Conservation (phyloP, 2,797 vertebrate genomes). For the Sebastes taczanowskii region DNA sequence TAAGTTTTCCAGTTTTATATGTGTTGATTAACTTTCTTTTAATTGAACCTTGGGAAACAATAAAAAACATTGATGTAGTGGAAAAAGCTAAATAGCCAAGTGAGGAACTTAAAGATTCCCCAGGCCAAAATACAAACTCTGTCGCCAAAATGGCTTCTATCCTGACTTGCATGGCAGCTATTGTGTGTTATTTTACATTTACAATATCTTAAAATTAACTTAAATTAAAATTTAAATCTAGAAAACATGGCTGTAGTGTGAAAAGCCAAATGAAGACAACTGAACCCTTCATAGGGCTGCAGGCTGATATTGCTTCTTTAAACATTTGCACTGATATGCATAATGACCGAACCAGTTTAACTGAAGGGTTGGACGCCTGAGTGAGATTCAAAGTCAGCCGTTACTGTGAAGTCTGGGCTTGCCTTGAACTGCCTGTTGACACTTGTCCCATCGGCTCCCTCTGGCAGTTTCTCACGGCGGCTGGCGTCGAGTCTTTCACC, state of each 20-base stretch:
- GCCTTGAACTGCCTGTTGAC: slow-evolving; percentile 40
- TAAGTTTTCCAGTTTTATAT: background rate
- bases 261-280: background rate
- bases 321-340: background rate
- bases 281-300: background rate
- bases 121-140: background rate
- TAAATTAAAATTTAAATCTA: background rate
- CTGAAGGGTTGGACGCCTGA: background rate
- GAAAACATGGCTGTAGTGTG: background rate
- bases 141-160: background rate
- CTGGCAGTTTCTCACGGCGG: slow-evolving; percentile 55
- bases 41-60: too few relatives aligned
- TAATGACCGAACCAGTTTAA: background rate
- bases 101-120: too few relatives aligned
- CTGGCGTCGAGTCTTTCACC: background rate
- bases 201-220: background rate
- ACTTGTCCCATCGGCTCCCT: slow-evolving; percentile 41
- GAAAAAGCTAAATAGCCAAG: too few relatives aligned
- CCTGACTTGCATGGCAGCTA: background rate
- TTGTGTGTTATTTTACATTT: background rate
- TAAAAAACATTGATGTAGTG: too few relatives aligned
- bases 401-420: slow-evolving; percentile 47
- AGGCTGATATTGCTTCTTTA: background rate
- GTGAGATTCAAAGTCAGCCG: slow-evolving; percentile 5
- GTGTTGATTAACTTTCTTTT: too few relatives aligned